Evolutionary conservation across 2,113 vertebrate genomes (phyloP), one percentile per base, ranked within the genome.

Genomic region (Osmerus mordax): DNA sequence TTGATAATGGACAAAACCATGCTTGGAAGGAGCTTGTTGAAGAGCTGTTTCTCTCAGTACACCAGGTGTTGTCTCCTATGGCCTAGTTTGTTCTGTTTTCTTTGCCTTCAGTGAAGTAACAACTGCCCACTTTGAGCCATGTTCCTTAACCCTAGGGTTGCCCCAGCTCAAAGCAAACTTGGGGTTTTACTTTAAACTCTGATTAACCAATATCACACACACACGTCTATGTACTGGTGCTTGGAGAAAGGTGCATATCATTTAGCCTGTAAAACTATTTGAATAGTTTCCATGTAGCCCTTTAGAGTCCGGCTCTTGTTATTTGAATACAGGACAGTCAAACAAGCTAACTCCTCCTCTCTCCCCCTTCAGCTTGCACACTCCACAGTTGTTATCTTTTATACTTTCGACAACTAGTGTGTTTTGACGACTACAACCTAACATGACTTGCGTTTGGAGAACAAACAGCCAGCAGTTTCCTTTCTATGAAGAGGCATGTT

Each of bases 21-120:
- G 36, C 32, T 19, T 9, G 19, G 25, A 29, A 21, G 14, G 18
- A 67, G 29, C 47, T 55, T 28, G 3, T 63, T 67, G 18, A 23
- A 62, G 74, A 85, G 69, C 74, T 65, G 74, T 4, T 61, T 70
- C 78, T 68, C 56, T 85, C 78, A 79, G 76, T 77, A 25, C 83
- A 82, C 85, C 81, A 82, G 70, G 87, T 89, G 78, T 81, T 77
- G 86, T 85, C 78, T 85, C 86, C 83, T 85, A 83, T 78, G 84
- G 84, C 81, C 87, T 83, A 84, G 76, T 87, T 89, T 87, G 84
- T 87, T 85, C 85, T 79, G 77, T 87, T 85, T 87, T 81, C 77
- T 88, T 91, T 91, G 87, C 87, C 89, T 91, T 90, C 89, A 89
- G 88, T 91, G 89, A 92, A 90, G 89, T 88, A 88, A 87, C 87